Base-by-base conservation (phyloP, 37 sponge, comb jelly and placozoan genomes). In the Crambe crambe region DNA sequence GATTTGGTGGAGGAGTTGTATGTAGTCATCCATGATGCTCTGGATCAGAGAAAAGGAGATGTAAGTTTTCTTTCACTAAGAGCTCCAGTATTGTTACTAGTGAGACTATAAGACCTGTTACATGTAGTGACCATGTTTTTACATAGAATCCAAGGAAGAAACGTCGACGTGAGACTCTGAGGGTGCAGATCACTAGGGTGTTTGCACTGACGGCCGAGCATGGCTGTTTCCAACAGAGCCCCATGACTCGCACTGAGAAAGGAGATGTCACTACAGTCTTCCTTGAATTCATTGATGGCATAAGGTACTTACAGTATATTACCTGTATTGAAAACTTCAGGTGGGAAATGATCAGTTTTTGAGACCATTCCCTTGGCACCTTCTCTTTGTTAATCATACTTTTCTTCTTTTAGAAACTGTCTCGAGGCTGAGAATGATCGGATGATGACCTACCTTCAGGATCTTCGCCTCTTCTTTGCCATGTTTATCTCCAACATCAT, bases 201-300 rank as follows among this genome's bases (percentile, higher is more conserved):
- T 83, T 94, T 61, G 83, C 84, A 39, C 78, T 96, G 42, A 78
- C 79, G 29, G 97, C 97, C 31, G 88, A 75, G 54, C 83, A 91
- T 64, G 89, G 94, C 37, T 88, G 95, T 68, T 96, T 94, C 72
- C 68, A 35, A 3, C 73, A 80, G 65, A 89, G 84, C 42, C 81
- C 79, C 34, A 56, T 76, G 67, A 81, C 86, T 25, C 59, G 80
- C 22, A 65, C 92, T 15, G 93, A 92, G 43, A 76, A 58, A 27
- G 89, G 88, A 18, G 68, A 82, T 47, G 62, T 94, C 39, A 58
- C 73, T 0, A 35, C 77, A 18, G 73, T 79, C 21, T 85, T 95
- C 59, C 71, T 84, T 25, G 93, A 92, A 39, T 91, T 87, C 59
- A 85, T 95, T 51, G 89, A 95, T 1, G 77, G 84, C 27, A 85